Percentiles rank a stretch among this genome's conserved stretches.
phyloP scores from a whole-genome alignment of 2,797 vertebrate species.

The Trachurus trachurus region DNA sequence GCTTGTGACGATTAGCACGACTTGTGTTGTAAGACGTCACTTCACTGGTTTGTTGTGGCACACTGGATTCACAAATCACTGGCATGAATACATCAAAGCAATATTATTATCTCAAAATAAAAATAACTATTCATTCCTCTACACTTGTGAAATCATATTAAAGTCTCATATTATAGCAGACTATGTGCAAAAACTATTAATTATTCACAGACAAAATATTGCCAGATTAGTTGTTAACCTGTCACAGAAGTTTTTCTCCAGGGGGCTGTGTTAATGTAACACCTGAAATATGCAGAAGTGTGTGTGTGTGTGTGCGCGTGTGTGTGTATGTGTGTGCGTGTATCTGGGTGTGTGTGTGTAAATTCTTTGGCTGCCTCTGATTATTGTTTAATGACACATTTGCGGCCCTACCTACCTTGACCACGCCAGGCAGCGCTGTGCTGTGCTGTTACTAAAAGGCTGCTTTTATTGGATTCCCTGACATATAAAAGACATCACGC shows the following conservation, averaged over 20 bases:
- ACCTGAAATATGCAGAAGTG: slow-evolving; percentile 8
- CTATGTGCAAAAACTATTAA: background rate
- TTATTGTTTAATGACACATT: slow-evolving; percentile 29
- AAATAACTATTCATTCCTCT: background rate
- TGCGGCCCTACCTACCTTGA: background rate
- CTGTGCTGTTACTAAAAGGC: slow-evolving; percentile 5
- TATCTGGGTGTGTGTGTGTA: background rate
- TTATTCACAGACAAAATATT: background rate
- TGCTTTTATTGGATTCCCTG: background rate
- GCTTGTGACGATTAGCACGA: background rate
- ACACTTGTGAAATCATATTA: background rate
- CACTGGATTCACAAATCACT: background rate
- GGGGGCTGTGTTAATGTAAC: background rate
- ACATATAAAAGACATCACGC: background rate
- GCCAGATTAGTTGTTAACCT: background rate
- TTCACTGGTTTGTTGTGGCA: background rate
- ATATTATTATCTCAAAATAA: background rate
- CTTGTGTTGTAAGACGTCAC: background rate
- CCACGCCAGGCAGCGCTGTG: background rate
- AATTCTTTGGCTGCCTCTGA: slow-evolving; percentile 24
- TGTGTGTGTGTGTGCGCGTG: background rate
- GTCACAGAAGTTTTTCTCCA: background rate
- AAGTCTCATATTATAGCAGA: background rate
- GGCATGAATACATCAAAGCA: background rate
- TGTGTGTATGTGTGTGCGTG: background rate